Conservation (phyloP, 1,140 invertebrate species). For the Agraylea sexmaculata region DNA sequence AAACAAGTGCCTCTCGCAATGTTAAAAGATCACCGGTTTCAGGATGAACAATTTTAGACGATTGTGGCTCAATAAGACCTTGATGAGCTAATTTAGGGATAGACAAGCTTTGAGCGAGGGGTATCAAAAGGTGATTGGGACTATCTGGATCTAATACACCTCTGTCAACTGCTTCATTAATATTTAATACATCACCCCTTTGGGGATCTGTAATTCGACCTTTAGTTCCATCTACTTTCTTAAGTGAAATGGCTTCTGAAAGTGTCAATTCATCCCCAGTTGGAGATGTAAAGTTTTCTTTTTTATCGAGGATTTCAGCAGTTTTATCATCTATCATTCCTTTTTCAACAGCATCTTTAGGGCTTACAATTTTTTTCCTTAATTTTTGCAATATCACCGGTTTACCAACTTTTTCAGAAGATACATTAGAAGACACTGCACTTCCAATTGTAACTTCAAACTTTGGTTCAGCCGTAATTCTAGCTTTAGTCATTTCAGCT, state of each 20-base stretch:
- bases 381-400: conserved; percentile 66
- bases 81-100: conserved; percentile 71
- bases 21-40: conserved; percentile 67
- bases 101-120: conserved; percentile 67
- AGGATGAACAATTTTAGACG: conserved; percentile 78
- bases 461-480: conserved; percentile 53
- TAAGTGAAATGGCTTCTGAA: conserved; percentile 61
- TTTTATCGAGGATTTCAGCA: conserved; percentile 50
- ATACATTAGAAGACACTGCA: conserved; percentile 39
- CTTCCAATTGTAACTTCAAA: conserved; percentile 52
- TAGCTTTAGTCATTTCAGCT: conserved; percentile 43
- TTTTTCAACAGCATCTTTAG: conserved; percentile 56
- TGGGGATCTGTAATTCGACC: conserved; percentile 76
- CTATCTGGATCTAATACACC: conserved; percentile 71
- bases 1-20: conserved; percentile 71
- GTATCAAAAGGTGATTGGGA: conserved; percentile 67
- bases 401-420: conserved; percentile 48
- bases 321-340: conserved; percentile 66
- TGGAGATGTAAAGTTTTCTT: conserved; percentile 40
- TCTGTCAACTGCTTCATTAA: conserved; percentile 72
- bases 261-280: conserved; percentile 53
- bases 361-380: conserved; percentile 57
- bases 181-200: conserved; percentile 62
- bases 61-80: conserved; percentile 67
- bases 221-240: conserved; percentile 60